phyloP scores from a whole-genome alignment of 2,797 vertebrate genomes.

The Basileuterus tristriatus region DNA sequence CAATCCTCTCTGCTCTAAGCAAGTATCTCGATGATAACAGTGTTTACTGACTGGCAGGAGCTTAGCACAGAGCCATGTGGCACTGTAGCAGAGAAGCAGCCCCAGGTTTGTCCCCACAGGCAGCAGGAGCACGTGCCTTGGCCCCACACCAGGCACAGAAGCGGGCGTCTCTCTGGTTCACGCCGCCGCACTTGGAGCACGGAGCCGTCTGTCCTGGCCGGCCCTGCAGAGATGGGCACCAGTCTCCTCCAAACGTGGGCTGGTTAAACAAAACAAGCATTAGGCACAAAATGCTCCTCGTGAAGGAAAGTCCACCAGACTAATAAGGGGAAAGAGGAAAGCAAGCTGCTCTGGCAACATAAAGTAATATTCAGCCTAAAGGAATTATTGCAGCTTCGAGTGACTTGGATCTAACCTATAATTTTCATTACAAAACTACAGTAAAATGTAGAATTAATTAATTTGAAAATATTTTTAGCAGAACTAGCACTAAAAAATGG shows the following conservation, averaged over 20 bases:
- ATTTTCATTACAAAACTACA: not conserved
- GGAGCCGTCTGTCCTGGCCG: conserved; percentile 62
- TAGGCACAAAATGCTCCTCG: not conserved
- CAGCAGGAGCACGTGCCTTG: conserved; percentile 67
- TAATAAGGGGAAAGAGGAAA: not conserved
- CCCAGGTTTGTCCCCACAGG: not conserved
- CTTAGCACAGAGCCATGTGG: not conserved
- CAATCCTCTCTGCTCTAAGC: not conserved
- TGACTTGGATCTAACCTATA: not conserved
- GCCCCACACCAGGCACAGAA: conserved; percentile 89
- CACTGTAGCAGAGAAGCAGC: not conserved
- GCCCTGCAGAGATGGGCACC: conserved; percentile 21
- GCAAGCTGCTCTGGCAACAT: not conserved
- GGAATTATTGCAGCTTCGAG: not conserved
- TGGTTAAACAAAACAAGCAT: conserved; percentile 49
- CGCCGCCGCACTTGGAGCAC: conserved; percentile 80
- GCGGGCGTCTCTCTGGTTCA: conserved; percentile 74
- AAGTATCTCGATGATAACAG: not conserved
- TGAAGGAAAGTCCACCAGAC: not conserved
- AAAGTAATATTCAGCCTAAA: not conserved
- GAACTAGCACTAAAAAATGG: not conserved
- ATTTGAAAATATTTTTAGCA: not conserved
- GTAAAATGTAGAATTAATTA: not conserved
- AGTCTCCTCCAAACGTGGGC: conserved; percentile 46
- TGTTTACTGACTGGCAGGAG: not conserved